These are phyloP conservation scores for Falco punctatus DNA, from an alignment of 2,113 vertebrate species.

Conservation along the genomic window DNA sequence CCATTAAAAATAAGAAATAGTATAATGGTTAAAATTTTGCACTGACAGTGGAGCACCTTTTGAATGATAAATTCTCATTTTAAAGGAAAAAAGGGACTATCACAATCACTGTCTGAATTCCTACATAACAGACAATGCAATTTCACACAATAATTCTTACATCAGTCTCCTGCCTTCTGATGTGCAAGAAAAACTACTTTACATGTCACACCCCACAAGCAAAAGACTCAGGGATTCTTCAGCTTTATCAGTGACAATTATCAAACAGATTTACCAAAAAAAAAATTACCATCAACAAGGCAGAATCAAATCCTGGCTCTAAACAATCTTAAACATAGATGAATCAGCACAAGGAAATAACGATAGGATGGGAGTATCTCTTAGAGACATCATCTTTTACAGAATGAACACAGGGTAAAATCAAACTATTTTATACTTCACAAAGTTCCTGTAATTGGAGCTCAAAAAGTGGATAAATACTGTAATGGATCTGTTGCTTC, in stretches of 20 bases:
- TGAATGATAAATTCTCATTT: slow-evolving; percentile 37
- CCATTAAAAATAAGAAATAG: slow-evolving; percentile 3
- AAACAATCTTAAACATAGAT: not conserved
- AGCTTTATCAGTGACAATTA: not conserved
- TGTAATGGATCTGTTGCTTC: slow-evolving; percentile 9
- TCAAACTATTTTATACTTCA: slow-evolving; percentile 10
- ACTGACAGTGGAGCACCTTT: slow-evolving; percentile 4
- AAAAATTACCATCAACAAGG: not conserved
- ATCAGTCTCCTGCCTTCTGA: not conserved
- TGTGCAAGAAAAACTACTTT: slow-evolving; percentile 15
- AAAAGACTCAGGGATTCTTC: not conserved
- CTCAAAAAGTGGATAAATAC: not conserved
- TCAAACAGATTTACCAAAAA: not conserved
- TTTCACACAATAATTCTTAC: slow-evolving; percentile 28
- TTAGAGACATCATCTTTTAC: not conserved
- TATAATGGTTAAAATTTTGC: not conserved
- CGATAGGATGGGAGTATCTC: not conserved
- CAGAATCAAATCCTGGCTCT: not conserved
- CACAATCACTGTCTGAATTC: slow-evolving; percentile 2
- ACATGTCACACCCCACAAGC: not conserved
- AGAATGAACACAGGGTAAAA: slow-evolving; percentile 4
- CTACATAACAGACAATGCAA: not conserved
- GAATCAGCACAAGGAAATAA: slow-evolving; percentile 1
- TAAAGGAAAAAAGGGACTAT: slow-evolving; percentile 20
- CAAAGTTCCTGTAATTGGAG: slow-evolving; percentile 28